Conservation (phyloP, 2,888 invertebrate species). For the Microctonus hyperodae region DNA sequence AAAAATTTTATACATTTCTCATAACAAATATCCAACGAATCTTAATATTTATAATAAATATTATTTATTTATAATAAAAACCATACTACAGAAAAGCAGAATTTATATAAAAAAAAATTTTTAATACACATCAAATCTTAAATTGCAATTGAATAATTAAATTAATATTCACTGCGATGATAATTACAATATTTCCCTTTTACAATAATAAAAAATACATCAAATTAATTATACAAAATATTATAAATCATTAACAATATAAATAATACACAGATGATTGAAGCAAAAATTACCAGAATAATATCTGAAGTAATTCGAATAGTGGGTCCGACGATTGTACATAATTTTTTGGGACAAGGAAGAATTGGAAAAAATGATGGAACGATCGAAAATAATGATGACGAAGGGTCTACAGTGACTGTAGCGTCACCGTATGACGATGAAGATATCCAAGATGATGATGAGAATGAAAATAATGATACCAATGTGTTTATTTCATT, state of each 20-base stretch:
- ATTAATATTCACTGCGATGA: too few species aligned
- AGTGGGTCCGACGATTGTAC: conserved; percentile 77
- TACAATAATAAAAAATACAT: not conserved
- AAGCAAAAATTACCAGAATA: conserved; percentile 79
- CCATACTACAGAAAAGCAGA: too few species aligned
- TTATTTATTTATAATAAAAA: too few species aligned
- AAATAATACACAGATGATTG: conserved; percentile 70
- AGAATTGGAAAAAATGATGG: conserved; percentile 55
- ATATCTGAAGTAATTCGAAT: conserved; percentile 76
- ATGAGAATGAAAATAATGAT: conserved; percentile 61
- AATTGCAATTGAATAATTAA: too few species aligned
- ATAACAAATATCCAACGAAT: too few species aligned
- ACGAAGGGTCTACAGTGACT: conserved; percentile 60
- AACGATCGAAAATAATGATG: conserved; percentile 44
- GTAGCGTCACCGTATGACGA: conserved; percentile 59
- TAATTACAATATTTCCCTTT: too few species aligned
- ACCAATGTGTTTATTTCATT: conserved; percentile 70
- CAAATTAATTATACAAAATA: not conserved
- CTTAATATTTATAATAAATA: too few species aligned
- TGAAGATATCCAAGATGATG: conserved; percentile 66
- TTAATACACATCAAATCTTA: too few species aligned
- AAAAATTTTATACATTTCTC: too few species aligned
- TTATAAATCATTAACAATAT: conserved; percentile 1
- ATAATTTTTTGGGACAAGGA: conserved; percentile 67
- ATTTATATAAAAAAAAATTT: too few species aligned